Base-by-base conservation (phyloP, 2,113 vertebrate genomes). In the Nothobranchius furzeri region DNA sequence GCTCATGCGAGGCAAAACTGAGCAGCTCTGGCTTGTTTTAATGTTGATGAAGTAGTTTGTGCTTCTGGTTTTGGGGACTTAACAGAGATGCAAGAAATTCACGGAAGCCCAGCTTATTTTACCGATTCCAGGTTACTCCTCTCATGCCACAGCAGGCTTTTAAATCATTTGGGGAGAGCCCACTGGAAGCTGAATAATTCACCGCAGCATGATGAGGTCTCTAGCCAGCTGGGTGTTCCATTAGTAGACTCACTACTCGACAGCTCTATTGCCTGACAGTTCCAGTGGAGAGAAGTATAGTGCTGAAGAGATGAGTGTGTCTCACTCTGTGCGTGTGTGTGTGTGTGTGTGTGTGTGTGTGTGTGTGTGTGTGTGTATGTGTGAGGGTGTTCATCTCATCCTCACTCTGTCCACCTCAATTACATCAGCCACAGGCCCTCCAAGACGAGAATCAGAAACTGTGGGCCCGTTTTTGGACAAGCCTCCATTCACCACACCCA, bases 111-210 rank as follows among this genome's bases (percentile, higher is more conserved):
- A 76, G 75, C 60, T 78, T 36, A 68, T 67, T 83, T 78, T 61
- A 81, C 61, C 64, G 35, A 71, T 53, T 43, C 57, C 47, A 13
- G 25, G 54, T 68, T 53, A 40, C 49, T 84, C 58, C 51, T 81
- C 13, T 13, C 49, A 59, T 45, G 52, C 71, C 73, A 80, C 73
- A 77, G 60, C 50, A 20, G 69, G 50, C 82, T 90, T 86, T 89
- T 93, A 87, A 92, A 93, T 92, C 70, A 92, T 93, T 92, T 91
- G 88, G 63, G 88, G 51, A 82, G 75, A 84, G 61, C 81, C 85
- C 82, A 81, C 62, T 88, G 85, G 84, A 88, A 85, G 73, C 74
- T 93, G 83, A 93, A 93, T 93, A 89, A 93, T 93, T 92, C 82
- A 93, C 88, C 45, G 66, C 61, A 67, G 82, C 76, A 60, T 87